Evolutionary conservation across 2,113 vertebrate species (phyloP), one percentile per base, ranked within the genome.

Genomic region (Smithornis capensis): DNA sequence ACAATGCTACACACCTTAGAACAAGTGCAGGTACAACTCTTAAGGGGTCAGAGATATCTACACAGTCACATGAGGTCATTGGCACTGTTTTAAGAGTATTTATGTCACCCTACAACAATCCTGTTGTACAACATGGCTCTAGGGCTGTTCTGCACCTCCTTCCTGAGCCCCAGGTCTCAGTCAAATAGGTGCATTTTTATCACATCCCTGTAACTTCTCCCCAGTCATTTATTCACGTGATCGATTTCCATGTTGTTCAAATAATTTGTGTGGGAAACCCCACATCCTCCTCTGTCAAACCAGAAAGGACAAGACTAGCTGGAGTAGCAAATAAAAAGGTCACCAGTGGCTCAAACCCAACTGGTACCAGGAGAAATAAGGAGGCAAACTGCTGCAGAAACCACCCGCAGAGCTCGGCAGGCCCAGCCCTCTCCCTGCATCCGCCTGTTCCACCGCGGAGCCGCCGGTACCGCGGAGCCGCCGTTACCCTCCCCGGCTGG

Each of bases 401-500:
- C 6, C 44, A 3, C 40, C 23, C 0, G 4, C 63, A 4, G 21
- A 21, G 78, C 94, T 23, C 2, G 4, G 68, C 0, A 38, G 10
- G 69, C 9, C 5, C 78, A 6, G 77, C 69, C 35, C 42, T 3
- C 5, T 10, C 42, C 57, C 67, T 19, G 85, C 49, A 81, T 49
- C 40, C 5, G 24, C 89, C 69, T 24, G 27, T 24, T n/a, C 90
- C 8, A 9, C 57, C 25, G 25, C 24, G 10, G 73, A 96, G 96
- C 70, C 55, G 6, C 7, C 1, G 44, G 77, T 10, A 37, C 35
- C 9, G 8, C 49, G 69, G 63, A 86, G 94, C 50, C 9, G 65
- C 89, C 19, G 88, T 97, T 98, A 97, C 94, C 98, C 97, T 97
- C 97, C 77, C 92, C 74, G 12, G 90, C 95, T 86, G 60, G 37